Evolutionary conservation across 2,797 vertebrate species (phyloP).

Genomic region (Diglossa cyanea): DNA sequence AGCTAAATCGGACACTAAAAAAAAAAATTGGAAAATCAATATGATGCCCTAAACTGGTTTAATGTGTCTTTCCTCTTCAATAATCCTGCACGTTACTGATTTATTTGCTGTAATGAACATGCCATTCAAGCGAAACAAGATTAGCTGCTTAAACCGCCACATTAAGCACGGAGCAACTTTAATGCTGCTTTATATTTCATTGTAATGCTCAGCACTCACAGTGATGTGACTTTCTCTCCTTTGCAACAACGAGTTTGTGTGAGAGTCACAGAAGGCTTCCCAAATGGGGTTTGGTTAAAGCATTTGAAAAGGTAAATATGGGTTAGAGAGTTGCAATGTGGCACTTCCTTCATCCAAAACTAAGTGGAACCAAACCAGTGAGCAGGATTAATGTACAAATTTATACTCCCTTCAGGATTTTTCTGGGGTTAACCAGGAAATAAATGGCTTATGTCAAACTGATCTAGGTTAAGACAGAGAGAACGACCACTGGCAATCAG

Average conservation of each 20-base stretch:
- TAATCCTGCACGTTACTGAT: conserved; percentile 61
- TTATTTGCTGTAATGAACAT: conserved; percentile 69
- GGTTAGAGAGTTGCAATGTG: accelerated
- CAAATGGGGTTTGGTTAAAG: background rate
- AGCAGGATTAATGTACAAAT: conserved; percentile 20
- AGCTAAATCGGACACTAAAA: conserved; percentile 62
- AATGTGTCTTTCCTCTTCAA: conserved; percentile 67
- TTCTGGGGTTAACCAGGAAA: background rate
- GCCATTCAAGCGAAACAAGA: conserved; percentile 69
- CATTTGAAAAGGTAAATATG: background rate
- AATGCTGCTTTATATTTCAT: conserved; percentile 58
- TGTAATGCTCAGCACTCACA: conserved; percentile 45
- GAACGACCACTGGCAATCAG: background rate
- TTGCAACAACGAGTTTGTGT: conserved; percentile 11
- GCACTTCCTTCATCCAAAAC: background rate
- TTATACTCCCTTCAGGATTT: conserved; percentile 31
- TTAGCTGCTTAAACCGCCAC: conserved; percentile 62
- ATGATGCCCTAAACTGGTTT: conserved; percentile 74
- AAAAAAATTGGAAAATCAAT: conserved; percentile 49
- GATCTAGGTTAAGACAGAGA: conserved; percentile 32
- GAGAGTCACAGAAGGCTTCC: conserved; percentile 15
- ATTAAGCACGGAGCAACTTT: conserved; percentile 31
- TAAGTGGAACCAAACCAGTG: background rate
- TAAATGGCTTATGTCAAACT: conserved; percentile 55
- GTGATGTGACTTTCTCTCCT: conserved; percentile 33